Evolutionary conservation across 2,888 invertebrate species (phyloP).

Genomic region (Sarcophaga subvicina): DNA sequence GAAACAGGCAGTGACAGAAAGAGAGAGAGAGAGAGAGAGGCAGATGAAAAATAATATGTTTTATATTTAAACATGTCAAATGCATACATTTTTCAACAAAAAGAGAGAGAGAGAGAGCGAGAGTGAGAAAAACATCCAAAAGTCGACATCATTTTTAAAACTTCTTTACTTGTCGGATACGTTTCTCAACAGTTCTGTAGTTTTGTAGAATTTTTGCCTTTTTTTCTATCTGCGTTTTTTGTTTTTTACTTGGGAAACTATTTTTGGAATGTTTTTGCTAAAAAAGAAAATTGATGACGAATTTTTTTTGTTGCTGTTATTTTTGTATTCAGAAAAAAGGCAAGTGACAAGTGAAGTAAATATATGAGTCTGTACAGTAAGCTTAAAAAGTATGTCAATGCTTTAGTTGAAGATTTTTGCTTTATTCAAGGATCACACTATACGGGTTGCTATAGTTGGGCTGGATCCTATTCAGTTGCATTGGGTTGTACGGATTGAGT

Average conservation of each 20-base stretch:
- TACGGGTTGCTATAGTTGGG: too few species aligned
- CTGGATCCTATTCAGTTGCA: too few species aligned
- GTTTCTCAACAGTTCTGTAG: neutral
- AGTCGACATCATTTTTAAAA: slow-evolving; percentile 49
- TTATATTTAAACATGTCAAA: slow-evolving; percentile 62
- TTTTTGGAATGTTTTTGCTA: slow-evolving; percentile 49
- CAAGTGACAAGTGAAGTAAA: slow-evolving; percentile 57
- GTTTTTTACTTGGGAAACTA: slow-evolving; percentile 41
- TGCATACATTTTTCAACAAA: slow-evolving; percentile 35
- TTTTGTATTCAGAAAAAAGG: neutral
- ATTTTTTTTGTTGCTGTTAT: neutral
- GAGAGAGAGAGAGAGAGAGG: neutral
- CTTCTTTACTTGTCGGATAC: slow-evolving; percentile 29
- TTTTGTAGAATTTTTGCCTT: neutral
- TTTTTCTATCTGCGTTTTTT: slow-evolving; percentile 1
- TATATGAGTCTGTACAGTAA: slow-evolving; percentile 21
- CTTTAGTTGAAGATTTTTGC: too few species aligned
- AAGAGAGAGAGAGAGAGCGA: slow-evolving; percentile 7
- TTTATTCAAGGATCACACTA: too few species aligned
- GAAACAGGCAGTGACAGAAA: too few species aligned
- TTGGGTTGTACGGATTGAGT: too few species aligned
- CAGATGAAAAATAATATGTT: slow-evolving; percentile 49
- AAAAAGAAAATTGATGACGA: slow-evolving; percentile 59
- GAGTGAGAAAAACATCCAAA: neutral
- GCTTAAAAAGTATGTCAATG: neutral